Evolutionary conservation across 2,797 vertebrate species (phyloP).

Genomic region (Chloroceryle amazona): DNA sequence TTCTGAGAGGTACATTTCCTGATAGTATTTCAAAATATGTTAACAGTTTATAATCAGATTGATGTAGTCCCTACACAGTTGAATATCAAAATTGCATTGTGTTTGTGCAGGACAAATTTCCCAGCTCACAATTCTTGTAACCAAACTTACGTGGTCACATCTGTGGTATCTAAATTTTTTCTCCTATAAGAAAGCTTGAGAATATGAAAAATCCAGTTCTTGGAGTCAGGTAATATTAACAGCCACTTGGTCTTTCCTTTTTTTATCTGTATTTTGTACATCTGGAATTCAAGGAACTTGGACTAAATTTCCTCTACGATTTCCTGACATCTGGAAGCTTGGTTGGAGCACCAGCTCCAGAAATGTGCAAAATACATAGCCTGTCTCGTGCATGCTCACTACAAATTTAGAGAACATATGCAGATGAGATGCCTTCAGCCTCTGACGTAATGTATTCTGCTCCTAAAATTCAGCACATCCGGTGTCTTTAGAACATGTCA

Average conservation of each 20-base stretch:
- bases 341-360: background rate
- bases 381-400: background rate
- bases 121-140: background rate
- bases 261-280: background rate
- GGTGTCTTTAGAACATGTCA: background rate
- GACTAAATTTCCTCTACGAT: conserved; percentile 22
- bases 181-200: background rate
- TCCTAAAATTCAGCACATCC: conserved; percentile 14
- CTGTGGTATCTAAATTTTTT: background rate
- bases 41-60: background rate
- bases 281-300: conserved; percentile 19
- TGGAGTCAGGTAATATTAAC: background rate
- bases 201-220: background rate
- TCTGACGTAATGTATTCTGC: background rate
- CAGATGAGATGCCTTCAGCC: background rate
- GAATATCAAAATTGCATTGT: background rate
- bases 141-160: background rate
- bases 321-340: conserved; percentile 29
- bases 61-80: background rate
- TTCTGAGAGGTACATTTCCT: background rate
- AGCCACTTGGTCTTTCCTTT: background rate
- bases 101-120: background rate
- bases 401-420: background rate
- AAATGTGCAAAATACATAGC: background rate
- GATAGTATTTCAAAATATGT: background rate